Base-by-base conservation (phyloP, 2,888 invertebrate genomes). In the Tiliacea aurago region DNA sequence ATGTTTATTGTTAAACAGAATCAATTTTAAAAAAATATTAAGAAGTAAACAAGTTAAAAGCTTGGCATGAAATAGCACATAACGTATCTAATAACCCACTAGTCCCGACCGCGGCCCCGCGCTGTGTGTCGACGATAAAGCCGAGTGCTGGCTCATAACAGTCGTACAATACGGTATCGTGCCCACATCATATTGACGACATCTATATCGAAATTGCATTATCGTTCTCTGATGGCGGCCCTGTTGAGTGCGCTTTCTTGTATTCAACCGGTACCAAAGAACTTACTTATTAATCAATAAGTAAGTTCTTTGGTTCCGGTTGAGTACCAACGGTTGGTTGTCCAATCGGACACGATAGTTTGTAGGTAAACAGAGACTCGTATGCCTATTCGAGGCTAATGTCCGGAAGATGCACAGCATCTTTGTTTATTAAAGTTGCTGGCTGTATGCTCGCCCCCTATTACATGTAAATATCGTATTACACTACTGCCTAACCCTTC, bases 161-260 rank as follows among this genome's bases (percentile, higher is more conserved):
- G 37, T 11, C 61, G 51, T 61, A 23, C 13, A 28, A 18, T 45
- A 64, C 37, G 4, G 20, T 45, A 49, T 59, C 63, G 55, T 49
- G 4, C 56, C n/a, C 4, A 7, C 49, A 11, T 59, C 58, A 20
- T 10, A 56, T 28, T 55, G 63, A 43, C 47, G 18, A 64, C 58
- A 47, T 61, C 68, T 65, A 62, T 65, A 56, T 18, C 49, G 37
- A 37, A 5, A 37, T 37, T 6, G 45, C 80, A 47, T n/a, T 59
- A 66, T 45, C 56, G 58, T n/a, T 49, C 45, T 47, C 6, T 80
- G 70, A 80, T 75, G 75, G 66, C 45, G 45, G 55, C 56, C 43
- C 15, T 23, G 11, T 70, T 63, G 70, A 79, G 79, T 79, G 80
- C 63, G 58, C 70, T 75, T 76, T 63, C 79, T 80, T 80, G 79